Conservation (phyloP, 2,797 vertebrate species). For the Chiroxiphia lanceolata region DNA sequence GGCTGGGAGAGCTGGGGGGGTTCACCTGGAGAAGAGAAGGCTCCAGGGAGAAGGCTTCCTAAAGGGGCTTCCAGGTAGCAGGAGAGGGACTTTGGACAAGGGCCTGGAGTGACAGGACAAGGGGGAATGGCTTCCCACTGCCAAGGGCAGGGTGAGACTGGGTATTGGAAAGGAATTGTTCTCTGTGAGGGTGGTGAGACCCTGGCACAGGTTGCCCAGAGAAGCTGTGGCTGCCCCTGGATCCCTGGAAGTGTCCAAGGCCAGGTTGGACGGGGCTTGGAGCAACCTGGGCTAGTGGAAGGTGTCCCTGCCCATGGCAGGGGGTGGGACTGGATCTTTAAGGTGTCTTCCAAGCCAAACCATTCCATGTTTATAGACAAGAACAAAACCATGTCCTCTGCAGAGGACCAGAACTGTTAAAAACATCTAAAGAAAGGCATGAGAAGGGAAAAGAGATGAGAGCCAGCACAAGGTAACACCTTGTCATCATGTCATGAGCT, state of each 20-base stretch:
- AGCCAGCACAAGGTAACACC: background rate
- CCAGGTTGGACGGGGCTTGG: too few species aligned
- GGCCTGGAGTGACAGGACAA: too few species aligned
- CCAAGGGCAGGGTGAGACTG: too few species aligned
- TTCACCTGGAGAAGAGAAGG: background rate
- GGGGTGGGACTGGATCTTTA: rapidly evolving
- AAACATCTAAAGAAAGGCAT: background rate
- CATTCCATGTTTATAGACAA: background rate
- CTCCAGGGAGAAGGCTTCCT: background rate
- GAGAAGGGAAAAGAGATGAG: background rate
- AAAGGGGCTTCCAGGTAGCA: background rate
- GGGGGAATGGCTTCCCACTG: too few species aligned
- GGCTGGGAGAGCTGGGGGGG: background rate
- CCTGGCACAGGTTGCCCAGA: too few species aligned
- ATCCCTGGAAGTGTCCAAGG: too few species aligned
- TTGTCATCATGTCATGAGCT: background rate
- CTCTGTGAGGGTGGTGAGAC: too few species aligned
- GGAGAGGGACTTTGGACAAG: background rate
- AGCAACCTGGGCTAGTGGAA: rapidly evolving
- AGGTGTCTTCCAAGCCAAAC: background rate
- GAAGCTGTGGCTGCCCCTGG: too few species aligned
- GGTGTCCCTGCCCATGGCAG: background rate
- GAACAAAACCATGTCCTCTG: background rate
- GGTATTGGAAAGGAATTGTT: too few species aligned
- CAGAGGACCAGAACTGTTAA: background rate